Evolutionary conservation across 2,113 vertebrate species (phyloP).

Genomic region (Syngnathus scovelli): DNA sequence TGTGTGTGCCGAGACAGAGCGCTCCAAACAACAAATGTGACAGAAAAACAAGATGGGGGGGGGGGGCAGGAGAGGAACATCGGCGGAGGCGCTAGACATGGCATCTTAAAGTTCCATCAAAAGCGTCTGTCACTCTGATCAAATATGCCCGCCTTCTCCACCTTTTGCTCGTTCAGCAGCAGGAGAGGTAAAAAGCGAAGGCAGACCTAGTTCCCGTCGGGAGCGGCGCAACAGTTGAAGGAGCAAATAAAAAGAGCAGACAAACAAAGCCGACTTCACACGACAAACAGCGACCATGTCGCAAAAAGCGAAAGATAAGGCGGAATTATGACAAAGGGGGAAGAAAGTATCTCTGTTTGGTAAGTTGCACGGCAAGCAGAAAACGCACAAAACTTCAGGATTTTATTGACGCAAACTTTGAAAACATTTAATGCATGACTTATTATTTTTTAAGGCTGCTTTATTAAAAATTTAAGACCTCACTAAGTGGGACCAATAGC

Average conservation of each 20-base stretch:
- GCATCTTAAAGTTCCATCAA: constrained; percentile 55
- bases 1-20: neutral
- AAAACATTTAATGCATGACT: neutral
- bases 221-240: constrained; percentile 54
- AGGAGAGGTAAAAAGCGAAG: constrained; percentile 39
- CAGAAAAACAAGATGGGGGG: constrained; percentile 56
- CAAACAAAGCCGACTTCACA: constrained; percentile 49
- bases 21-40: constrained; percentile 35
- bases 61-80: constrained; percentile 51
- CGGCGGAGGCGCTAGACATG: constrained; percentile 48
- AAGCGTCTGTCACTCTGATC: constrained; percentile 62
- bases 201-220: constrained; percentile 61
- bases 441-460: neutral
- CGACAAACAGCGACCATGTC: constrained; percentile 10
- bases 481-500: no score
- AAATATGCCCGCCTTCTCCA: constrained; percentile 64
- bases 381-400: neutral
- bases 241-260: constrained; percentile 49
- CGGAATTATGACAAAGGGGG: constrained; percentile 21
- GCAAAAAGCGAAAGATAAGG: neutral
- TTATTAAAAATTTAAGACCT: neutral
- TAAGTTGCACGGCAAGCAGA: constrained; percentile 6
- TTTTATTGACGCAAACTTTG: constrained; percentile 3
- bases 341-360: neutral
- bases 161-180: constrained; percentile 62